Evolutionary conservation across 1,140 invertebrate species (phyloP).

Genomic region (Drosophila trapezifrons): DNA sequence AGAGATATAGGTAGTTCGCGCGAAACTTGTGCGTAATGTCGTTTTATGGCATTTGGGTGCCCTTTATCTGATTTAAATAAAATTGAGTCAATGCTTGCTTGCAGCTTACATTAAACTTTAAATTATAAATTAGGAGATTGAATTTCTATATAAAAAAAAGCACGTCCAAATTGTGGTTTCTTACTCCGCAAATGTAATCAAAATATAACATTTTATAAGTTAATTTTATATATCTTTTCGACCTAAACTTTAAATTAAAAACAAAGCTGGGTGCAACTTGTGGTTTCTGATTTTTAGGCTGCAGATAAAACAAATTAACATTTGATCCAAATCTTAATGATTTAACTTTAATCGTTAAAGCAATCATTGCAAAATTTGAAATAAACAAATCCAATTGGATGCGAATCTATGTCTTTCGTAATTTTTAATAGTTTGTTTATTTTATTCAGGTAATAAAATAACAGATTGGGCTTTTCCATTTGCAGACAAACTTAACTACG

Average conservation of each 20-base stretch:
- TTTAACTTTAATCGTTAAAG: not conserved
- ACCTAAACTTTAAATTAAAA: not conserved
- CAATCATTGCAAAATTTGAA: not conserved
- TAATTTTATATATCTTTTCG: not conserved
- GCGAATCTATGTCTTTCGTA: not conserved
- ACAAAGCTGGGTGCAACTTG: not conserved
- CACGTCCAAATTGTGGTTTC: too few species aligned
- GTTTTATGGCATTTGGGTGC: not conserved
- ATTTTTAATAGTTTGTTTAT: not conserved
- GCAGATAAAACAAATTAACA: conserved; percentile 11
- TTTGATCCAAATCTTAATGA: not conserved
- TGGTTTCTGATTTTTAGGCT: conserved; percentile 1
- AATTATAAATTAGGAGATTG: too few species aligned
- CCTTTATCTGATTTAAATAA: conserved; percentile 5
- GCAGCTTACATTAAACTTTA: not conserved
- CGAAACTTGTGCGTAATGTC: not conserved
- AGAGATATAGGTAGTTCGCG: not conserved
- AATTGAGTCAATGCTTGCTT: not conserved
- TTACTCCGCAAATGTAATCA: too few species aligned
- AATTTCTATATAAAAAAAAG: too few species aligned
- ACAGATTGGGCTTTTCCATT: not conserved
- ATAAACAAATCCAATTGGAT: conserved; percentile 6
- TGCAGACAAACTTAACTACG: not conserved
- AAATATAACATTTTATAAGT: too few species aligned
- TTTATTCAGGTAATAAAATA: not conserved